These are phyloP conservation scores for Alethe castanea DNA, from an alignment of 2,113 vertebrate genomes.

Conservation along the genomic window DNA sequence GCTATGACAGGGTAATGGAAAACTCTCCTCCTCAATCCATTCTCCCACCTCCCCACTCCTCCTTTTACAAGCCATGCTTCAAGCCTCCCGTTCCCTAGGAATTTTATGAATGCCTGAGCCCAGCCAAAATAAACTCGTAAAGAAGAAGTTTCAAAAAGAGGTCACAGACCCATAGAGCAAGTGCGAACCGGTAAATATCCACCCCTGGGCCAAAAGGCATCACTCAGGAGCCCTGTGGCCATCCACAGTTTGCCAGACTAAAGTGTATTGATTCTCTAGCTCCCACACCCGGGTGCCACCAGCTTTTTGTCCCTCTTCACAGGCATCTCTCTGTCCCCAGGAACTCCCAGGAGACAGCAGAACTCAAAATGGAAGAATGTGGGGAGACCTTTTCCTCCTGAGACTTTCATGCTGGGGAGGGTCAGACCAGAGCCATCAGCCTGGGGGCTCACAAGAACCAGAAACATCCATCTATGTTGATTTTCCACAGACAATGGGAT, in stretches of 20 bases:
- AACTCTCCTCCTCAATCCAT: slow-evolving; percentile 49
- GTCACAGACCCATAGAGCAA: slow-evolving; percentile 75
- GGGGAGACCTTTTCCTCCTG: background rate
- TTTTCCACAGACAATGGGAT: background rate
- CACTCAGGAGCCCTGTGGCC: background rate
- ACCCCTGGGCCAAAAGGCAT: background rate
- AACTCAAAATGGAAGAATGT: rapidly evolving
- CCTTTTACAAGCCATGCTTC: slow-evolving; percentile 79
- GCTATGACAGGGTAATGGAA: slow-evolving; percentile 68
- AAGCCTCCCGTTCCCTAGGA: slow-evolving; percentile 79
- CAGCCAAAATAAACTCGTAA: slow-evolving; percentile 85
- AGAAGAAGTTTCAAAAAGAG: slow-evolving; percentile 77
- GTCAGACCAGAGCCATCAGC: background rate
- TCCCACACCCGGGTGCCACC: background rate
- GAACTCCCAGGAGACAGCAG: background rate
- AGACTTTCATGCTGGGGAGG: background rate
- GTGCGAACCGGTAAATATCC: slow-evolving; percentile 74
- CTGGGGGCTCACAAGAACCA: background rate
- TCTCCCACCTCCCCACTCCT: slow-evolving; percentile 71
- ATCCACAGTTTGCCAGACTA: background rate
- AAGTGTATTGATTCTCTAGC: background rate
- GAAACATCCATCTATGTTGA: background rate
- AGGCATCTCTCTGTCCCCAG: background rate
- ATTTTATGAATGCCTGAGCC: slow-evolving; percentile 83
- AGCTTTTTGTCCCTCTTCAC: background rate